These are phyloP conservation scores for Meghimatium bilineatum DNA, from an alignment of 2,888 invertebrate species.

Conservation along the genomic window DNA sequence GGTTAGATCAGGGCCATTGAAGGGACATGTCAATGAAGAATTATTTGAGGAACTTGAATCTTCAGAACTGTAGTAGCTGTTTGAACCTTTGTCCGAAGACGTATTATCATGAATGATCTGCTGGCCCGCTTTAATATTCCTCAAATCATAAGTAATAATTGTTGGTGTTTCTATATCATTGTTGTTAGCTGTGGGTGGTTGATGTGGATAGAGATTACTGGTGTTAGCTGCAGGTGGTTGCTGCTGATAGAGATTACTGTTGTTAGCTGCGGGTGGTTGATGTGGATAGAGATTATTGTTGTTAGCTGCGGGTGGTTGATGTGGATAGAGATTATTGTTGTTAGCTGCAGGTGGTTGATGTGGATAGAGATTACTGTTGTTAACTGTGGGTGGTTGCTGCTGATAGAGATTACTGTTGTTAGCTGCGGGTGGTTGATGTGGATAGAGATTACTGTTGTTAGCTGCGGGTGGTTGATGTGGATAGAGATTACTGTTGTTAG, in stretches of 20 bases:
- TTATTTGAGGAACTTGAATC: constrained; percentile 3
- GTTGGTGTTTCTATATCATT: constrained; percentile 31
- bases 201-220: too few species aligned
- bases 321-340: too few species aligned
- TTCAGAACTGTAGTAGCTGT: constrained; percentile 19
- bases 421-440: neutral
- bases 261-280: too few species aligned
- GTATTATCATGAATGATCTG: constrained; percentile 26
- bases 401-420: neutral
- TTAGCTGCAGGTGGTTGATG: too few species aligned
- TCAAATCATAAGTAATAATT: constrained; percentile 33
- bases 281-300: too few species aligned
- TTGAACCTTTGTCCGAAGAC: constrained; percentile 2
- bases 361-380: too few species aligned
- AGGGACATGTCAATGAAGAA: neutral
- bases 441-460: too few species aligned
- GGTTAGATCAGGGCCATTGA: neutral
- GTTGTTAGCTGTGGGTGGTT: neutral
- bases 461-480: neutral
- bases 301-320: too few species aligned
- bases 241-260: too few species aligned
- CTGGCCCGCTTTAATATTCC: constrained; percentile 29
- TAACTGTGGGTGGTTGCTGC: neutral
- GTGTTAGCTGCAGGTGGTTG: too few species aligned
- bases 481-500: too few species aligned